phyloP scores from a whole-genome alignment of 1,140 invertebrate species.

The Drosophila leontia region DNA sequence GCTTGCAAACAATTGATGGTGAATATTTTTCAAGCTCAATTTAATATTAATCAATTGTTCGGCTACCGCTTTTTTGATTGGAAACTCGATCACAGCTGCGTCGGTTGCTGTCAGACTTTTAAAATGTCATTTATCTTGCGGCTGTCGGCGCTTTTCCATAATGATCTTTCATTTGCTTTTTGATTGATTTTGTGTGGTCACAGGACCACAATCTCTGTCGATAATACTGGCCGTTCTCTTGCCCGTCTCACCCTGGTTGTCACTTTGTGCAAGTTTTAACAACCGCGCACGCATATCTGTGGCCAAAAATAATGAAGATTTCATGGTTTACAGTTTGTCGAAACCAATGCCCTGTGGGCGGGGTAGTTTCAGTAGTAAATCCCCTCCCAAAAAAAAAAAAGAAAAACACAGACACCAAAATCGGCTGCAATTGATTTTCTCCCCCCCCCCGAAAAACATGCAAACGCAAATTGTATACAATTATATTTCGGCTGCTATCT shows the following conservation, averaged over 20 bases:
- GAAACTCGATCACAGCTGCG: slow-evolving; percentile 38
- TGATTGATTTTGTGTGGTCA: slow-evolving; percentile 79
- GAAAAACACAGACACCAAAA: slow-evolving; percentile 5
- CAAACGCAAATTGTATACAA: slow-evolving; percentile 73
- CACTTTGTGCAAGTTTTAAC: slow-evolving; percentile 27
- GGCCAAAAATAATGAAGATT: slow-evolving; percentile 74
- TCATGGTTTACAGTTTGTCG: slow-evolving; percentile 40
- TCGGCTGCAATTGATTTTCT: slow-evolving; percentile 73
- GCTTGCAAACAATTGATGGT: slow-evolving; percentile 23
- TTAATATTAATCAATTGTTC: slow-evolving; percentile 41
- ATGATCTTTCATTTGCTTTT: slow-evolving; percentile 57
- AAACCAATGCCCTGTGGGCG: neutral
- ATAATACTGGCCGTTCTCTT: slow-evolving; percentile 15
- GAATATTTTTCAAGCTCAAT: slow-evolving; percentile 32
- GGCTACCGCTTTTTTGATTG: slow-evolving; percentile 30
- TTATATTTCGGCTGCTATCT: slow-evolving; percentile 71
- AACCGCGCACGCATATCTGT: slow-evolving; percentile 54
- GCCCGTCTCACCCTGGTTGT: neutral
- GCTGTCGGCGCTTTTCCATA: slow-evolving; percentile 47
- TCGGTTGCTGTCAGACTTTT: slow-evolving; percentile 44
- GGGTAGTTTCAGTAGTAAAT: slow-evolving; percentile 6
- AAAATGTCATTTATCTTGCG: slow-evolving; percentile 76
- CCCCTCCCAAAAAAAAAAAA: neutral
- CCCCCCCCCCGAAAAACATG: slow-evolving; percentile 8
- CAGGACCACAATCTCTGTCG: slow-evolving; percentile 27